A percentile compares a stretch with the other conserved stretches of the same genome.
Evolutionary conservation across 1,140 invertebrate species (phyloP).

Genomic region (Trichonephila clavipes): DNA sequence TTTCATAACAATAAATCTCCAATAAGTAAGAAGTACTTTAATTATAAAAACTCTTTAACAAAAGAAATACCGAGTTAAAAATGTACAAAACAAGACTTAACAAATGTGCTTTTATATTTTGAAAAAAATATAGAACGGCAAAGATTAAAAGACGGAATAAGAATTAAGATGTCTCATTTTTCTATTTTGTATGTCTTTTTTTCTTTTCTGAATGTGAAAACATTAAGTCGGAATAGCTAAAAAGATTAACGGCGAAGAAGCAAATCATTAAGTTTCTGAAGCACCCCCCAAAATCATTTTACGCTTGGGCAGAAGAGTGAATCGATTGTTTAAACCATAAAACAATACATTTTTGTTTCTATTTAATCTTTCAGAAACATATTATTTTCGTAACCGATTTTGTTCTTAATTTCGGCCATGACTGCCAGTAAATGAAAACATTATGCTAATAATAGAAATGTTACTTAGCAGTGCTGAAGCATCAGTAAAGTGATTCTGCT

Average conservation of each 20-base stretch:
- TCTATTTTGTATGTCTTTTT: background rate
- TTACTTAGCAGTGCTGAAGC: slow-evolving; percentile 16
- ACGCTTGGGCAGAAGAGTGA: background rate
- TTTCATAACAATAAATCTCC: too few species aligned
- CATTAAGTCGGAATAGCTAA: background rate
- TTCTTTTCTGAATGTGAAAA: background rate
- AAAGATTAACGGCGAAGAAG: slow-evolving; percentile 13
- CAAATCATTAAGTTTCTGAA: slow-evolving; percentile 17
- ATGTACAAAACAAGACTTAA: background rate
- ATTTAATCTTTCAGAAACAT: slow-evolving; percentile 14
- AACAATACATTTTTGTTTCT: slow-evolving; percentile 31
- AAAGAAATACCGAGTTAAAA: background rate
- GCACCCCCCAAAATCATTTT: background rate
- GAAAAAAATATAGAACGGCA: background rate
- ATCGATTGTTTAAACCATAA: slow-evolving; percentile 5
- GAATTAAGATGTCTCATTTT: background rate
- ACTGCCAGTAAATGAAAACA: slow-evolving; percentile 48
- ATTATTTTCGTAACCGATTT: slow-evolving; percentile 18
- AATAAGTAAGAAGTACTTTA: too few species aligned
- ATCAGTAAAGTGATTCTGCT: background rate
- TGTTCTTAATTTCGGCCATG: slow-evolving; percentile 32
- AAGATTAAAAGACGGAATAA: background rate
- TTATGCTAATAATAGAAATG: slow-evolving; percentile 47
- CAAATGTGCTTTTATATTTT: background rate
- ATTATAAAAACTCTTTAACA: too few species aligned